These are phyloP conservation scores for Akabosia matsudoensis DNA, from an alignment of 1,140 invertebrate genomes.

Conservation along the genomic window DNA sequence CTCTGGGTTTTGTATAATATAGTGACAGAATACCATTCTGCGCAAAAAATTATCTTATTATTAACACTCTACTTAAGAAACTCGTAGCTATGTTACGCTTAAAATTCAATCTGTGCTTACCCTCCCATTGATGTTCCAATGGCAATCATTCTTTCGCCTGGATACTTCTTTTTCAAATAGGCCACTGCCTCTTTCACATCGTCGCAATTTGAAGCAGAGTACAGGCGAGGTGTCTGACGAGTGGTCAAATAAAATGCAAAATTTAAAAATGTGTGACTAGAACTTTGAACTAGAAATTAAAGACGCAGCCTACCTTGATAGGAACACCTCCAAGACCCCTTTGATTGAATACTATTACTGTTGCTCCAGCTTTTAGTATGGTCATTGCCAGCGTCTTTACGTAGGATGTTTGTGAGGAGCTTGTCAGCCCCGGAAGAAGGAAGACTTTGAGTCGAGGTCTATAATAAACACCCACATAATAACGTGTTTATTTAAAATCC, in stretches of 20 bases:
- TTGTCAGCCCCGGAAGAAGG: conserved; percentile 39
- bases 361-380: conserved; percentile 9
- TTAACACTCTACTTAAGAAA: too few relatives aligned
- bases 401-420: conserved; percentile 43
- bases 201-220: conserved; percentile 33
- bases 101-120: conserved; percentile 11
- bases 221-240: conserved; percentile 32
- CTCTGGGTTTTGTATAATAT: conserved; percentile 2
- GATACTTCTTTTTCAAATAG: conserved; percentile 33
- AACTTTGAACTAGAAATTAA: too few relatives aligned
- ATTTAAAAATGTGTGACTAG: too few relatives aligned
- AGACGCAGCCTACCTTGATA: not conserved
- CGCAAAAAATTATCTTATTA: too few relatives aligned
- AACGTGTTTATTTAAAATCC: too few relatives aligned
- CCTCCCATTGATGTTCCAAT: conserved; percentile 40
- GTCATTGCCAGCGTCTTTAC: conserved; percentile 39
- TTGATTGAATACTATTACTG: conserved; percentile 17
- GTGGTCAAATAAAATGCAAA: not conserved
- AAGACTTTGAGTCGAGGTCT: conserved; percentile 37
- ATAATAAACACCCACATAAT: not conserved
- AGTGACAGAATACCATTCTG: conserved; percentile 26
- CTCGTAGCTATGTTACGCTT: not conserved
- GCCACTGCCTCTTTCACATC: conserved; percentile 31
- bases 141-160: conserved; percentile 21
- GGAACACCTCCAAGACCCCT: conserved; percentile 20